Conservation (phyloP, 2,888 invertebrate species). For the Parapristionchus giblindavisi region DNA sequence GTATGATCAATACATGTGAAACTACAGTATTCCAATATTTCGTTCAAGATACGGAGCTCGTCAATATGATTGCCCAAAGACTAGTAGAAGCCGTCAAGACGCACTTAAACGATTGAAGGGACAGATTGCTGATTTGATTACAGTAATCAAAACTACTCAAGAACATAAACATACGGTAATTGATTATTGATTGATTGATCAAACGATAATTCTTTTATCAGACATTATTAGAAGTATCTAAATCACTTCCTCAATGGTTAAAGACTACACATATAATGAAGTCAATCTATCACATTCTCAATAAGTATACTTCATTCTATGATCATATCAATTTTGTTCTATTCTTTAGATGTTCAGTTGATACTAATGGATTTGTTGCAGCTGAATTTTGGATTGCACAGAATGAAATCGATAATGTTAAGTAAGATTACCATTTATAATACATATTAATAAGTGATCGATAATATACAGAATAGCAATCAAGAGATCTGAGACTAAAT, state of each 20-base stretch:
- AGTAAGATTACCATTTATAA: constrained; percentile 69
- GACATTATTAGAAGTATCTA: constrained; percentile 89
- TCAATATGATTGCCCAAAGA: constrained; percentile 96
- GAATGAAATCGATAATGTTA: constrained; percentile 87
- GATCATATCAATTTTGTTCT: not conserved
- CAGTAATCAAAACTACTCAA: constrained; percentile 71
- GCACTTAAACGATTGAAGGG: constrained; percentile 98
- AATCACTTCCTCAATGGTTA: constrained; percentile 97
- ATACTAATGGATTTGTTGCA: constrained; percentile 97
- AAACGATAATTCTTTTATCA: constrained; percentile 45
- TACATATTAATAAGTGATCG: not conserved
- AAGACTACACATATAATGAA: constrained; percentile 94
- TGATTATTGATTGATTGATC: too few relatives aligned
- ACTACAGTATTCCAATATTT: not conserved
- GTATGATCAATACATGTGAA: constrained; percentile 62
- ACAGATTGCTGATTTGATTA: constrained; percentile 93
- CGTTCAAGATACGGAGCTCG: constrained; percentile 85
- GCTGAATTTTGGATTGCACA: constrained; percentile 97
- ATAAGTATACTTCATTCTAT: constrained; percentile 86
- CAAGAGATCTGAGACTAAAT: not conserved
- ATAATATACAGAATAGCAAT: not conserved
- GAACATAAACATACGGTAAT: constrained; percentile 59
- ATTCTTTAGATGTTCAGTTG: constrained; percentile 71
- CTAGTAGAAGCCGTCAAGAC: constrained; percentile 91
- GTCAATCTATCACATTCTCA: constrained; percentile 95